Evolutionary conservation across 2,113 vertebrate species (phyloP).

Genomic region (Nicator chloris): DNA sequence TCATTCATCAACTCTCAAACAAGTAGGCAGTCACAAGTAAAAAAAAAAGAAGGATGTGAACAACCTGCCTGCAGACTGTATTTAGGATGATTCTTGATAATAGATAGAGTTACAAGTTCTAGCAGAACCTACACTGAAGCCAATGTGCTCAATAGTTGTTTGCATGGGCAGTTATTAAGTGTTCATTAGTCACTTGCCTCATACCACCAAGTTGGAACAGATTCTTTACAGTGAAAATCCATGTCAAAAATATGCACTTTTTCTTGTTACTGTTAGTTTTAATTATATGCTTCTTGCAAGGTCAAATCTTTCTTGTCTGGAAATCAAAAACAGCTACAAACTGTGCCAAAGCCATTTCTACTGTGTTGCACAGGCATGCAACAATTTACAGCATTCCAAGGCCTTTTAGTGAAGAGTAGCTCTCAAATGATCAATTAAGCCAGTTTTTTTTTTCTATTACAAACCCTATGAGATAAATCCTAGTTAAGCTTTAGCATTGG

Average conservation of each 20-base stretch:
- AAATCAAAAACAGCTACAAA: not conserved
- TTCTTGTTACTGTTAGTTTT: not conserved
- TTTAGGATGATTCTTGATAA: not conserved
- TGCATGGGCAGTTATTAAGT: not conserved
- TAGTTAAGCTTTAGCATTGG: not conserved
- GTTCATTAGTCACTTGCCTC: not conserved
- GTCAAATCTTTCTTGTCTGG: not conserved
- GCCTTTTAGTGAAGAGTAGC: not conserved
- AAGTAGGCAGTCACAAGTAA: not conserved
- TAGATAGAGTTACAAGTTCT: not conserved
- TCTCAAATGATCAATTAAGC: not conserved
- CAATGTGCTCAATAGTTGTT: not conserved
- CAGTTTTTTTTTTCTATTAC: not conserved
- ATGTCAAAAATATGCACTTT: fast-evolving
- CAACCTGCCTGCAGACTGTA: not conserved
- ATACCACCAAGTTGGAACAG: not conserved
- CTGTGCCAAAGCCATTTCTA: not conserved
- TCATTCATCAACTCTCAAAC: not conserved
- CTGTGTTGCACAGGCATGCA: fast-evolving
- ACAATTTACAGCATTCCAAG: not conserved
- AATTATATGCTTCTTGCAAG: not conserved
- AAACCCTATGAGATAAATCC: not conserved
- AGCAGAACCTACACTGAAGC: not conserved
- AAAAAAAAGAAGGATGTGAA: not conserved
- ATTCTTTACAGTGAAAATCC: not conserved